These are phyloP conservation scores for Apaloderma vittatum DNA, from an alignment of 2,113 vertebrate species.

Conservation along the genomic window DNA sequence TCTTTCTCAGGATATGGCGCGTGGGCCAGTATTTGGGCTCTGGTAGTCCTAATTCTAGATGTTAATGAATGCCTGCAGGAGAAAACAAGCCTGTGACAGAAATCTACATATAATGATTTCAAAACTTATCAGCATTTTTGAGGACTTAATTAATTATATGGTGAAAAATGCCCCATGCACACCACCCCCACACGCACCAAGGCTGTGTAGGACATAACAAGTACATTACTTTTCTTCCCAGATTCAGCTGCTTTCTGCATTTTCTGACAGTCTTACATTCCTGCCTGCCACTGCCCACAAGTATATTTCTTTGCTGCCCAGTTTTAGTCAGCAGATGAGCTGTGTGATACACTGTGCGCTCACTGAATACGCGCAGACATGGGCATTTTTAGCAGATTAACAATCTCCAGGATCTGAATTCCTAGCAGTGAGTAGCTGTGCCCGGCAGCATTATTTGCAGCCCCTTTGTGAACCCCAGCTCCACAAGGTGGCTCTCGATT, in stretches of 20 bases:
- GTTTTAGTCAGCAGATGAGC: neutral
- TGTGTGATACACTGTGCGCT: neutral
- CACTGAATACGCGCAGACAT: neutral
- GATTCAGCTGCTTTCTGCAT: constrained; percentile 18
- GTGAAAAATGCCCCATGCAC: neutral
- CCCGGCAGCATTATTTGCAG: neutral
- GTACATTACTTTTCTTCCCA: neutral
- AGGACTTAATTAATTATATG: neutral
- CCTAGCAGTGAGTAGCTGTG: neutral
- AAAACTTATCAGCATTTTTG: neutral
- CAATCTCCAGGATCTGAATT: neutral
- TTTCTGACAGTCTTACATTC: neutral
- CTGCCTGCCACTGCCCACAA: neutral
- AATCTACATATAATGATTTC: neutral
- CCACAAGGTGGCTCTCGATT: constrained; percentile 72
- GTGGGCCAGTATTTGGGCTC: neutral
- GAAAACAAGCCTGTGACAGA: neutral
- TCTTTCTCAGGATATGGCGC: neutral
- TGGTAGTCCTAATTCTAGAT: neutral
- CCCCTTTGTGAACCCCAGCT: neutral
- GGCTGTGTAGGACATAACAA: neutral
- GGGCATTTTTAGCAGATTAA: neutral
- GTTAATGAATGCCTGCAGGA: neutral
- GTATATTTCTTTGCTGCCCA: neutral
- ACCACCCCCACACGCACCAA: neutral